phyloP scores from a whole-genome alignment of 2,888 invertebrate genomes.

The Mythimna impura region DNA sequence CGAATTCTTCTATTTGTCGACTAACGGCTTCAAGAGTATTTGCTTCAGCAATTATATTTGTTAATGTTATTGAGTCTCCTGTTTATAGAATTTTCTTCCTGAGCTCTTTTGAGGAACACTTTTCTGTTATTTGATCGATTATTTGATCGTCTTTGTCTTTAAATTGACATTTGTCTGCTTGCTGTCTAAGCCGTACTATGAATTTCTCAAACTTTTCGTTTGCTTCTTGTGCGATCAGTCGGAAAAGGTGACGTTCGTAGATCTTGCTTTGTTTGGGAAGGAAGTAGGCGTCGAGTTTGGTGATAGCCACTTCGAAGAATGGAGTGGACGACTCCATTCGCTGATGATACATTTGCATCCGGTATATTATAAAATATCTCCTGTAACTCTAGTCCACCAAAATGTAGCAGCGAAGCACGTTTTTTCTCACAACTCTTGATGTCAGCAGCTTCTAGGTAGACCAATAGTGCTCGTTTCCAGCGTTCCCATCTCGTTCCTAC shows the following conservation, averaged over 20 bases:
- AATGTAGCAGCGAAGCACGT: not conserved
- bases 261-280: not conserved
- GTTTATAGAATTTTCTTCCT: not conserved
- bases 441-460: not conserved
- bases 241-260: not conserved
- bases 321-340: not conserved
- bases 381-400: not conserved
- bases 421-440: not conserved
- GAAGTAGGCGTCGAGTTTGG: not conserved
- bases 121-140: slow-evolving; percentile 1
- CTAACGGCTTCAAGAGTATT: not conserved
- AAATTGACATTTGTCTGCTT: not conserved
- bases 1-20: not conserved
- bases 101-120: not conserved
- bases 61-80: not conserved
- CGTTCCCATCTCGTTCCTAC: no score
- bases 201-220: not conserved
- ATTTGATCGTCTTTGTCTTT: not conserved
- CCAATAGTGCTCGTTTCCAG: no score
- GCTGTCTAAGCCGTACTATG: not conserved
- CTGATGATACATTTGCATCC: not conserved
- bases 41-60: not conserved
- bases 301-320: not conserved
- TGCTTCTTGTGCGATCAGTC: not conserved
- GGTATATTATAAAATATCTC: not conserved